Evolutionary conservation across 2,888 invertebrate genomes (phyloP), one percentile per base, ranked within the genome.

Genomic region (Cactoblastis cactorum): DNA sequence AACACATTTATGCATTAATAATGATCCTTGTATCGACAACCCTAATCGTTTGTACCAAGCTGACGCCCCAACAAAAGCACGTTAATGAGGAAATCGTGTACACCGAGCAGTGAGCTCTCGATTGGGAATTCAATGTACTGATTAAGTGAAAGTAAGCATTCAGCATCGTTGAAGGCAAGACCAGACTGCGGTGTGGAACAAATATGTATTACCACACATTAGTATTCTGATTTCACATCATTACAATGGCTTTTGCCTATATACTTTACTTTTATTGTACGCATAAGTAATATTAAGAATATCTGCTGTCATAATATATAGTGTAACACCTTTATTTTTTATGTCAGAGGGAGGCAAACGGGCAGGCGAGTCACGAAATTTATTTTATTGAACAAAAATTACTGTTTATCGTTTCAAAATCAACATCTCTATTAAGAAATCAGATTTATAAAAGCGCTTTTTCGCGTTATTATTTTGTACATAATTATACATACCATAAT

Each of bases 51-150:
- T 54, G 59, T 57, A 54, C 39, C 49, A 33, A 58, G 53, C 63
- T 59, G 74, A 70, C 65, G 68, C 61, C 59, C 61, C 58, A 74
- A 87, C 84, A 87, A 87, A 85, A 83, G 83, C 77, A 58, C 67
- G 67, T 74, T 86, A 86, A 86, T 85, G 84, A 87, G 86, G 74
- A 81, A 83, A 78, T 80, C 82, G 77, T 85, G 85, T 84, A 75
- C 61, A 67, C 65, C 69, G 59, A 67, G 51, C 66, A 57, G 54
- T 48, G 52, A 53, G 56, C n/a, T 57, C 62, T 65, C 67, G 67
- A 77, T 74, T 61, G 72, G 72, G 69, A 66, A 71, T 70, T 69
- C 65, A 65, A 69, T 68, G 64, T 69, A 67, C 63, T 73, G 77
- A 79, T 77, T 72, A 69, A 80, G 84, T 77, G 86, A 85, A 86